Conservation (phyloP, 1,140 invertebrate genomes). For the Drosophila subpulchrella region DNA sequence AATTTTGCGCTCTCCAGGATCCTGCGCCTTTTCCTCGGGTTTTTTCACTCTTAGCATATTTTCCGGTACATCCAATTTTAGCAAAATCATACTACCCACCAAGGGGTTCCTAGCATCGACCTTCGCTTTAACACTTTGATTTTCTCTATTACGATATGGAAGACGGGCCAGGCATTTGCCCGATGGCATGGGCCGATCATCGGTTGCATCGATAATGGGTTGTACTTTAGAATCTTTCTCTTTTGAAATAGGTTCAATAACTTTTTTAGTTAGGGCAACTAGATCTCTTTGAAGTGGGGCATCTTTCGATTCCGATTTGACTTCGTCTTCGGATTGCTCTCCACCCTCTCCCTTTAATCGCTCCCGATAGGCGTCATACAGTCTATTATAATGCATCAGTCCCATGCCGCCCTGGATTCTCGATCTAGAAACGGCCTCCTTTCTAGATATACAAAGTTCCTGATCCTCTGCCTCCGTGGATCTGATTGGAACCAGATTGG, state of each 20-base stretch:
- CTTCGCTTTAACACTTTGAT: neutral
- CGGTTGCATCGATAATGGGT: constrained; percentile 1
- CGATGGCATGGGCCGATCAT: neutral
- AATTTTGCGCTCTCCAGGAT: constrained; percentile 15
- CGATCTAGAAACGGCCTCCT: constrained; percentile 1
- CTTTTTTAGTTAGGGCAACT: neutral
- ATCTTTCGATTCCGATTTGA: neutral
- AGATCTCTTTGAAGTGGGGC: neutral
- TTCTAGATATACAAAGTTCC: constrained; percentile 8
- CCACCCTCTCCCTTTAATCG: constrained; percentile 6
- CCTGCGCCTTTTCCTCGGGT: neutral
- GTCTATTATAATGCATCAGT: constrained; percentile 25
- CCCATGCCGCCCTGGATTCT: neutral
- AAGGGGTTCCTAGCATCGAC: neutral
- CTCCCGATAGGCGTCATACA: constrained; percentile 51
- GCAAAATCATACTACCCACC: constrained; percentile 5
- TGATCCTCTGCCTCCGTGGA: neutral
- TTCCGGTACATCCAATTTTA: constrained; percentile 11
- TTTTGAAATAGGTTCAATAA: neutral
- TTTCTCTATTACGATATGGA: neutral
- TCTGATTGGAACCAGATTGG: neutral
- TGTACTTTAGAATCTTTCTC: neutral
- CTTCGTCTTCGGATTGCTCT: neutral
- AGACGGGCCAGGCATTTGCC: neutral
- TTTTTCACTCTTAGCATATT: neutral